Percentiles rank a stretch among this genome's conserved stretches.
phyloP scores from a whole-genome alignment of 2,888 invertebrate genomes.

The Glyphotaelius pellucidus region DNA sequence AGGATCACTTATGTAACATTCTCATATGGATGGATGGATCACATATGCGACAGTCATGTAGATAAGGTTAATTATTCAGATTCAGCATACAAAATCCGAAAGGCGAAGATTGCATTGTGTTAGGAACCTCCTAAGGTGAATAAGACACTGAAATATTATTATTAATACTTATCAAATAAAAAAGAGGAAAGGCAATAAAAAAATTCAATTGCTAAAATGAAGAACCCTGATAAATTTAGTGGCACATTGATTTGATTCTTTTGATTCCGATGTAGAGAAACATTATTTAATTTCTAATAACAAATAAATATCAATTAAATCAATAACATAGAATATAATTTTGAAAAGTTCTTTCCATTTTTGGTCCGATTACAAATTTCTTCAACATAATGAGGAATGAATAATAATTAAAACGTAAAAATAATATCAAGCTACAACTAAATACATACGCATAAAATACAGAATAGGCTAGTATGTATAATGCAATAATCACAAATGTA shows the following conservation, averaged over 20 bases:
- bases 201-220: neutral
- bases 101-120: neutral
- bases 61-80: neutral
- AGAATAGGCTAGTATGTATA: neutral
- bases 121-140: neutral
- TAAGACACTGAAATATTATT: neutral
- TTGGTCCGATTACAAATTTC: conserved; percentile 47
- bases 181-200: neutral
- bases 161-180: neutral
- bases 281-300: conserved; percentile 26
- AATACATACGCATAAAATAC: neutral
- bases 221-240: neutral
- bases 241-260: neutral
- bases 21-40: too few relatives aligned
- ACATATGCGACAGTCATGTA: too few relatives aligned
- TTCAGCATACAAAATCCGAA: neutral
- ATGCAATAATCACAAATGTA: conserved; percentile 31
- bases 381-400: conserved; percentile 31
- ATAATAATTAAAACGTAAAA: conserved; percentile 36
- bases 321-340: conserved; percentile 44
- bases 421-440: conserved; percentile 8
- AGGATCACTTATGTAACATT: too few relatives aligned
- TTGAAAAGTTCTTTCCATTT: conserved; percentile 34
- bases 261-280: conserved; percentile 8
- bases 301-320: conserved; percentile 45